Base-by-base conservation (phyloP, 2,888 invertebrate genomes). In the Napeogenes sylphis region DNA sequence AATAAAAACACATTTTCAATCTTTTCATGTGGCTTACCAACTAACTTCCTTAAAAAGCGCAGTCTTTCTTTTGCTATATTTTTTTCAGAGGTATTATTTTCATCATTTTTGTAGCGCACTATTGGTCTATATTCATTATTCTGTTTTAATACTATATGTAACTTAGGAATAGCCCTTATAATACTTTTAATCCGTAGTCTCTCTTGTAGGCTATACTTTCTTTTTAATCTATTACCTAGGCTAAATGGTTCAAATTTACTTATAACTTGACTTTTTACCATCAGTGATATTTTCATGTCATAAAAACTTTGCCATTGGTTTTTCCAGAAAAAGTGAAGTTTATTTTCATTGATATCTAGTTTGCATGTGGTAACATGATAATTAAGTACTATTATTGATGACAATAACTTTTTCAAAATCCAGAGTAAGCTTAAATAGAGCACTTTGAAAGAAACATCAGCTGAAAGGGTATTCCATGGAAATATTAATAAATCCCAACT, bases 281-380 rank as follows among this genome's bases (percentile, higher is more conserved):
- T 80, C 60, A 78, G 75, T 10, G 78, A 76, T 45, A 91, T 73
- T 63, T 83, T 80, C 69, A 77, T 83, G 59, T 90, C 87, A 73
- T 84, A 88, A 70, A 83, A 87, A 65, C 87, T 83, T 71, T 91
- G 91, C 91, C 91, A 91, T 51, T 85, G 76, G 56, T 75, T 70
- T 77, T 87, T 90, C 78, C 81, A 82, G 72, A 88, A 90, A 68
- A 78, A 91, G 75, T 84, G 76, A 42, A 91, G 77, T 73, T 85
- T 88, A 67, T 87, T 82, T 73, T 90, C 87, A 75, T 91, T 83
- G 1, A 76, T 70, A 69, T 88, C 84, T 12, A 85, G 67, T 78
- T 88, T 89, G 56, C 84, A 83, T 54, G 85, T 84, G 21, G 91
- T 88, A 4, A 90, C 85, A 77, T 87, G 85, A 73, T 88, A 91